Percentiles rank a stretch among this genome's conserved stretches.
These are phyloP conservation scores for Episyrphus balteatus DNA, from an alignment of 1,140 invertebrate genomes.

Conservation along the genomic window DNA sequence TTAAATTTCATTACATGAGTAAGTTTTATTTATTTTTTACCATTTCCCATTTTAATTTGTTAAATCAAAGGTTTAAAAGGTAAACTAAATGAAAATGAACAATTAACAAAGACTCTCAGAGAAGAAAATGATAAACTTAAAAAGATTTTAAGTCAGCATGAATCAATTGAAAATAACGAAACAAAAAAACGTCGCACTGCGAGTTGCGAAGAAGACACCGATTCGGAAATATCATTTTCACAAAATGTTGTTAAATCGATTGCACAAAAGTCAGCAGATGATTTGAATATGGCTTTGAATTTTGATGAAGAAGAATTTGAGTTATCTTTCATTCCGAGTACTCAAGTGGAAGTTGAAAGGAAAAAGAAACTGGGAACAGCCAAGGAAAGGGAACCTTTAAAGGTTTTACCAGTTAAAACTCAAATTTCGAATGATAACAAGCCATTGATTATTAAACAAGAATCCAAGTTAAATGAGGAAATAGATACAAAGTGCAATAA, in stretches of 20 bases:
- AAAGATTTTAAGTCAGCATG: conserved; percentile 1
- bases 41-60: too few species aligned
- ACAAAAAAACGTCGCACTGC: not conserved
- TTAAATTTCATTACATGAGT: conserved; percentile 6
- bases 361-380: conserved; percentile 18
- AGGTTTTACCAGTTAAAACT: too few species aligned
- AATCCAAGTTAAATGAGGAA: too few species aligned
- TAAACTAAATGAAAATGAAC: not conserved
- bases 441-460: too few species aligned
- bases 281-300: conserved; percentile 26
- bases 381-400: not conserved
- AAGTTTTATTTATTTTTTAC: not conserved
- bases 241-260: not conserved
- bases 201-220: not conserved
- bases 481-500: too few species aligned
- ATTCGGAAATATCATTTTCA: not conserved
- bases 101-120: not conserved
- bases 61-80: conserved; percentile 3
- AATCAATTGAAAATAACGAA: conserved; percentile 8
- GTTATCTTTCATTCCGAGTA: not conserved
- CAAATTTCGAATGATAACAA: too few species aligned
- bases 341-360: conserved; percentile 15
- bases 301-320: conserved; percentile 16
- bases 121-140: conserved; percentile 6
- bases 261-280: conserved; percentile 2